Percentiles rank a stretch among this genome's conserved stretches.
phyloP scores from a whole-genome alignment of 2,888 invertebrate genomes.

The Cactoblastis cactorum region DNA sequence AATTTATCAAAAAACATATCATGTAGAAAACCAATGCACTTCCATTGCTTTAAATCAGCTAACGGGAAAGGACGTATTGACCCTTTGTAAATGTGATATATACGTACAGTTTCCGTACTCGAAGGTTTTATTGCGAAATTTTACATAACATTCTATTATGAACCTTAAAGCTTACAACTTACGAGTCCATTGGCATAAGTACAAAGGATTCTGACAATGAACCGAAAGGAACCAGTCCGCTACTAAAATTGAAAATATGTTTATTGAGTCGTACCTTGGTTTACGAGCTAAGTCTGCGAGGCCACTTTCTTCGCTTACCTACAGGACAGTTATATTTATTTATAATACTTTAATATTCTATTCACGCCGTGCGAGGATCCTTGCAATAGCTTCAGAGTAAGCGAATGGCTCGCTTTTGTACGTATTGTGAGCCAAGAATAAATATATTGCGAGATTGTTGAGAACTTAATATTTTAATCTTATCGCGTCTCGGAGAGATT shows the following conservation, averaged over 20 bases:
- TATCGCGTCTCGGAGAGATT: constrained; percentile 22
- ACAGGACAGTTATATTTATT: constrained; percentile 70
- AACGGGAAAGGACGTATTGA: constrained; percentile 12
- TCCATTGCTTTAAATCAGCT: constrained; percentile 5
- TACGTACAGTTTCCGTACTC: constrained; percentile 7
- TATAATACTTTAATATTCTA: constrained; percentile 53
- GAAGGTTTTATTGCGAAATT: constrained; percentile 7
- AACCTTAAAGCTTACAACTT: background rate
- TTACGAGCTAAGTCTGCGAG: constrained; percentile 51
- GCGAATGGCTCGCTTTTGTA: constrained; percentile 42
- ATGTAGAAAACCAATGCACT: background rate
- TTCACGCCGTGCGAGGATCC: constrained; percentile 30
- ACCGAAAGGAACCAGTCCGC: constrained; percentile 17
- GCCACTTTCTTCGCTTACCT: constrained; percentile 50
- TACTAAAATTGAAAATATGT: constrained; percentile 49
- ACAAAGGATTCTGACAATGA: constrained; percentile 10
- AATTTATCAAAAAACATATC: background rate
- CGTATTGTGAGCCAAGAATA: constrained; percentile 41
- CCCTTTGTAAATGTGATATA: constrained; percentile 8
- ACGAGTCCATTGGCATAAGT: background rate
- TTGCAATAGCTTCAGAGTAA: constrained; percentile 20
- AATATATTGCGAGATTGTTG: constrained; percentile 45
- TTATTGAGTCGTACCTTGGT: constrained; percentile 63
- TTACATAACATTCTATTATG: background rate
- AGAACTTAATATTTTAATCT: constrained; percentile 51